Evolutionary conservation across 1,140 invertebrate genomes (phyloP).

Genomic region (Lordiphosa collinella): DNA sequence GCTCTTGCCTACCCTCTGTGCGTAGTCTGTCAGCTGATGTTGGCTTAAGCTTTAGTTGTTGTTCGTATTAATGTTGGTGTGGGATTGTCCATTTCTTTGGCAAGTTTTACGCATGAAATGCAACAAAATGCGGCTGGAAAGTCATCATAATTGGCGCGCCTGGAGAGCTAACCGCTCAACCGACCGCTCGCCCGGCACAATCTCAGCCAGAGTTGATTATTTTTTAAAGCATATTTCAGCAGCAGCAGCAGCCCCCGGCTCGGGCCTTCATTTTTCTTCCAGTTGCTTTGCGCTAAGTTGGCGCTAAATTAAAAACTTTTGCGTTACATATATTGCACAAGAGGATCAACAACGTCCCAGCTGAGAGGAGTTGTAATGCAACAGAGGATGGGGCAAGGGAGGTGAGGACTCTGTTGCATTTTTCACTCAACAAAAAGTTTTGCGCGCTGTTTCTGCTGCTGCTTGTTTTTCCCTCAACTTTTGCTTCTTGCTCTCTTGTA

Average conservation of each 20-base stretch:
- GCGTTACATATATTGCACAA: conserved; percentile 71
- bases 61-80: too few relatives aligned
- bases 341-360: conserved; percentile 36
- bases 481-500: conserved; percentile 51
- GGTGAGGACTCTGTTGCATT: conserved; percentile 52
- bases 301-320: conserved; percentile 77
- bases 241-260: neutral
- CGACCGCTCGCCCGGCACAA: conserved; percentile 33
- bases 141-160: too few relatives aligned
- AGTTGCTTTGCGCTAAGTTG: conserved; percentile 75
- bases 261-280: conserved; percentile 46
- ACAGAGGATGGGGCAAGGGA: too few relatives aligned
- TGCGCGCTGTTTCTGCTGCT: conserved; percentile 45
- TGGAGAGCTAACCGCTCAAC: too few relatives aligned
- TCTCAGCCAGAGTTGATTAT: conserved; percentile 62
- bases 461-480: conserved; percentile 55
- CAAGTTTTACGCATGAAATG: too few relatives aligned
- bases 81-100: neutral
- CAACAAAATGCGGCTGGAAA: too few relatives aligned
- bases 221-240: conserved; percentile 72
- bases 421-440: conserved; percentile 66
- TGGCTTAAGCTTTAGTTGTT: too few relatives aligned
- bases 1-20: neutral
- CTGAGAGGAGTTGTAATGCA: conserved; percentile 43
- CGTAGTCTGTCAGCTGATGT: too few relatives aligned